Conservation (phyloP, 2,797 vertebrate species). For the Phalanger gymnotis region DNA sequence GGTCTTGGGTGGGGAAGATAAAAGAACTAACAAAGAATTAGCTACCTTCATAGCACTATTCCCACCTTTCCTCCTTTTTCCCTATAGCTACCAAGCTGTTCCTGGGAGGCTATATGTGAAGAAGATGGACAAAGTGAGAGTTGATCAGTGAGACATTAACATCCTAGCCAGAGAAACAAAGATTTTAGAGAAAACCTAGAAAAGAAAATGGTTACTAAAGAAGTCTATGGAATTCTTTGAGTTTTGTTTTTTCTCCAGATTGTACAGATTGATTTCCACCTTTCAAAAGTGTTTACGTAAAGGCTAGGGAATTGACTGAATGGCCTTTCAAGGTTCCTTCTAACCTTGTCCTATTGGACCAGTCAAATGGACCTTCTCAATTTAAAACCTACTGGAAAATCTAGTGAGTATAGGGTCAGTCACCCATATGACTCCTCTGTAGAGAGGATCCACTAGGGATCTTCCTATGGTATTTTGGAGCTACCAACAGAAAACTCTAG, state of each 20-base stretch:
- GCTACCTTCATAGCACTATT: neutral
- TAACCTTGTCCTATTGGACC: rapidly evolving
- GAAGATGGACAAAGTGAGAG: neutral
- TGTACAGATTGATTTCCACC: too few relatives aligned
- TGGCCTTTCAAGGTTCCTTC: neutral
- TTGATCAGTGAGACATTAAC: neutral
- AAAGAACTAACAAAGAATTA: neutral
- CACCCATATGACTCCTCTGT: neutral
- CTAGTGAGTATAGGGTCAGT: neutral
- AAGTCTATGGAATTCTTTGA: neutral
- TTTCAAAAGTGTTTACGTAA: neutral
- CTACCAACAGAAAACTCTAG: neutral
- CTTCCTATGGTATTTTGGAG: neutral
- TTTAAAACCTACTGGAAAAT: neutral
- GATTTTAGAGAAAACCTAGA: neutral
- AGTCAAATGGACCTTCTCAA: neutral
- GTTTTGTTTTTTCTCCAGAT: neutral
- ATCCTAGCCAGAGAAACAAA: neutral
- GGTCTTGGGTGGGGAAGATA: neutral
- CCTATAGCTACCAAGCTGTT: neutral
- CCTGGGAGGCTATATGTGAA: neutral
- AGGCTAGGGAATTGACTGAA: neutral
- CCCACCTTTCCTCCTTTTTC: neutral
- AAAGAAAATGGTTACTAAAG: neutral
- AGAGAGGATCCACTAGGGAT: neutral